phyloP scores from a whole-genome alignment of 1,140 invertebrate species.

The Papilio helenus region DNA sequence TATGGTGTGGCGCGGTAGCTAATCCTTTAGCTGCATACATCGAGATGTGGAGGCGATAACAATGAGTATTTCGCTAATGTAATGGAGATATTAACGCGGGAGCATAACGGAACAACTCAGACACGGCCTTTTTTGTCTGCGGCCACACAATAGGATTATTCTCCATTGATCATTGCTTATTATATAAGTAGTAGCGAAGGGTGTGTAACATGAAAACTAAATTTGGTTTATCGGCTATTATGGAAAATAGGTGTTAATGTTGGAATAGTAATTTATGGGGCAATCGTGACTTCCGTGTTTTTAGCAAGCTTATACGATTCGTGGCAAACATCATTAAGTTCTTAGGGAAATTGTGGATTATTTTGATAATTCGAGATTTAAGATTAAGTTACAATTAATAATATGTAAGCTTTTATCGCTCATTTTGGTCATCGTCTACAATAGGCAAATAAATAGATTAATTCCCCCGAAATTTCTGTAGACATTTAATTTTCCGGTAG shows the following conservation, averaged over 20 bases:
- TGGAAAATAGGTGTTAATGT: constrained; percentile 83
- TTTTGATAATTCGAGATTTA: neutral
- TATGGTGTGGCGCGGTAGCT: constrained; percentile 68
- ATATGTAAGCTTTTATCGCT: neutral
- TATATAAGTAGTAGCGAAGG: constrained; percentile 79
- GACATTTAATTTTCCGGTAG: neutral
- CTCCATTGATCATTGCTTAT: constrained; percentile 82
- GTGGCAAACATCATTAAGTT: constrained; percentile 28
- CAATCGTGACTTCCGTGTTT: constrained; percentile 76
- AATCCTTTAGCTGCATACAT: constrained; percentile 68
- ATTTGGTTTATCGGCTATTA: constrained; percentile 83
- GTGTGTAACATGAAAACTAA: constrained; percentile 82
- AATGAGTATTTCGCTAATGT: constrained; percentile 70
- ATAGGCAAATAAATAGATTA: too few relatives aligned
- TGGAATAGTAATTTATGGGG: constrained; percentile 76
- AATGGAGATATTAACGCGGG: constrained; percentile 79
- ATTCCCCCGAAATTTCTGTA: neutral
- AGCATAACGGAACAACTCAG: constrained; percentile 80
- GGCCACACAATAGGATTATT: constrained; percentile 80
- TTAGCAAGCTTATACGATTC: constrained; percentile 63
- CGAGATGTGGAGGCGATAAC: constrained; percentile 53
- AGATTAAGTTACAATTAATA: neutral
- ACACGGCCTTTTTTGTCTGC: constrained; percentile 79
- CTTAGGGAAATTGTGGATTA: neutral
- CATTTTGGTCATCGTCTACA: neutral